Evolutionary conservation across 2,797 vertebrate species (phyloP), one percentile per base, ranked within the genome.

Genomic region (Chelonia mydas): DNA sequence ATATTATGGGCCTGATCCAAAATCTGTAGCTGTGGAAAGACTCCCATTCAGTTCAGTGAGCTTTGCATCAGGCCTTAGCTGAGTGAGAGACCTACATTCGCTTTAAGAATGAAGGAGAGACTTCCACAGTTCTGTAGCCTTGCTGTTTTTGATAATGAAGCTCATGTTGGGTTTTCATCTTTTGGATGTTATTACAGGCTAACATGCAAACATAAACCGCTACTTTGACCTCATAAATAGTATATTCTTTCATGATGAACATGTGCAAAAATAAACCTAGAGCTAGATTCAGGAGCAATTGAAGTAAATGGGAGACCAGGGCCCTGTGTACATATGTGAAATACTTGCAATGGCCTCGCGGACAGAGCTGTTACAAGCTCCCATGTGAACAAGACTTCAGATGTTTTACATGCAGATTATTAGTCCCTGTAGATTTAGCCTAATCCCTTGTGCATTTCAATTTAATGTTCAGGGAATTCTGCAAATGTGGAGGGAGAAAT

Each of bases 171-270:
- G 41, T 45, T 76, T 76, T 76, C 23, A 23, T 47, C 41, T 28
- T 76, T 27, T 41, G 72, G 25, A 47, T 76, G 41, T 47, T 76
- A 41, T 68, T 68, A 37, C 65, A 68, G n/a, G 7, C 65, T 68
- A n/a, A 68, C 33, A 61, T 61, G 27, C 31, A 61, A 61, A 61
- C 59, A n/a, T 37, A 68, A 68, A 68, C 9, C 33, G 61, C 65
- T 68, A n/a, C 65, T 84, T 84, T 57, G 81, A 89, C 86, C 81
- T 81, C 81, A 88, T n/a, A 88, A 92, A 88, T 31, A 83, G 55
- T 80, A 47, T 1, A 2, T 57, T 87, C 76, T 65, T 93, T 92
- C 81, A 51, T 74, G 94, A 74, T 51, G 33, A 51, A 76, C 2
- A 3, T 55, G 83, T 93, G 79, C 61, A 81, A 41, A 88, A 47